These are phyloP conservation scores for Passer domesticus DNA, from an alignment of 2,113 vertebrate genomes.

Conservation along the genomic window DNA sequence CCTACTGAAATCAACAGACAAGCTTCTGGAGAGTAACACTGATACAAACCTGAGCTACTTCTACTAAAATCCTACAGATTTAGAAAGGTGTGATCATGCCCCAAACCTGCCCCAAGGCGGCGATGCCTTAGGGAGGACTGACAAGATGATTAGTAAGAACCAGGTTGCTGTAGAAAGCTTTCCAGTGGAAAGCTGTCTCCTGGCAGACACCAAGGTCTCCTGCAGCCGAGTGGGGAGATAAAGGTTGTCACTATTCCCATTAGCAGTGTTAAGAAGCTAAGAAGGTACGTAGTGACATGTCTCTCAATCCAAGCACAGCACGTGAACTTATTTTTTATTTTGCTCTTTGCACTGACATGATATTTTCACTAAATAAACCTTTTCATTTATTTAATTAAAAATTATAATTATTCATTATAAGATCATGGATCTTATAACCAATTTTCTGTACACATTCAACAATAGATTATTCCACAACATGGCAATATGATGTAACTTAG, in stretches of 20 bases:
- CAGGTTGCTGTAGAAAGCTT: not conserved
- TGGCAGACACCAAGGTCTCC: not conserved
- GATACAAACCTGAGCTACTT: not conserved
- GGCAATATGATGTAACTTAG: not conserved
- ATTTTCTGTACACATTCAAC: not conserved
- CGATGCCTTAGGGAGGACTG: not conserved
- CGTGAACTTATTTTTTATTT: not conserved
- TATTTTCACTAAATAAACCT: not conserved
- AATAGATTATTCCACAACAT: not conserved
- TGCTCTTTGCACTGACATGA: not conserved
- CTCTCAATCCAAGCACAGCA: not conserved
- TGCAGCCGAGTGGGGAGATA: not conserved
- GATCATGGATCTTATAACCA: not conserved
- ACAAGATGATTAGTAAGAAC: not conserved
- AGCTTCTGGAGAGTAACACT: not conserved
- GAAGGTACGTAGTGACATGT: rapidly evolving
- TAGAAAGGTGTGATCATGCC: not conserved
- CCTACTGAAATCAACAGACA: not conserved
- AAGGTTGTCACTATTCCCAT: not conserved
- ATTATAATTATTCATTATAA: not conserved
- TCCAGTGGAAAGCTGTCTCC: not conserved
- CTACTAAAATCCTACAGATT: not conserved
- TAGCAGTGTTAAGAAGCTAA: not conserved
- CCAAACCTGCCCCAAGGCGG: not conserved
- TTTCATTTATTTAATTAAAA: not conserved